Evolutionary conservation across 2,888 invertebrate genomes (phyloP), one percentile per base, ranked within the genome.

Genomic region (Dolomedes plantarius): DNA sequence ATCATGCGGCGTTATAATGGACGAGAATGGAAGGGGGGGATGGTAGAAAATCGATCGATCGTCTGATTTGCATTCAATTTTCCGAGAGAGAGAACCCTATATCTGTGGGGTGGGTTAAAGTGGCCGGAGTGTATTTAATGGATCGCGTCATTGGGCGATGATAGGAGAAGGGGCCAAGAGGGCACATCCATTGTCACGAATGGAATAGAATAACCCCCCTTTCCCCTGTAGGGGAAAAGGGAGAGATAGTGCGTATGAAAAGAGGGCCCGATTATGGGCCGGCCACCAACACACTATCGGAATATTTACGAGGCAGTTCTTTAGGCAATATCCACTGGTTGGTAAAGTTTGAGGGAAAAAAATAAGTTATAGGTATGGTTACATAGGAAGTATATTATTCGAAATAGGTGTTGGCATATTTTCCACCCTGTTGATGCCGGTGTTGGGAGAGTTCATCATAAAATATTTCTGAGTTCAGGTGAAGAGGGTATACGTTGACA

Each of bases 61-160:
- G 82, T 64, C 77, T 86, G 86, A 86, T 86, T 86, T 86, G 86
- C 86, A 86, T 86, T 86, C 86, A 86, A 86, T 86, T 86, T 86
- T 86, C 86, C 86, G 86, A 80, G 77, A 71, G 80, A 86, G 80
- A 71, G 86, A 67, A 28, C 23, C 39, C 46, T 72, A 31, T 27
- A 23, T 68, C 62, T 67, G 76, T 32, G 69, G 77, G 73, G 56
- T 62, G 56, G 65, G 86, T 50, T 76, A 80, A 76, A 86, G 80
- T 80, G 86, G 80, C 86, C 86, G 72, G 76, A 80, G 80, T 80
- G 80, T 86, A 86, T 86, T 86, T 86, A 86, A 86, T 86, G 86
- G 86, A 86, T 76, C 86, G 86, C 75, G 79, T 86, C 86, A 86
- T 86, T 86, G 86, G 86, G 76, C 79, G 86, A 86, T 86, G 86